phyloP scores from a whole-genome alignment of 2,888 invertebrate genomes.

The Noctua comes region DNA sequence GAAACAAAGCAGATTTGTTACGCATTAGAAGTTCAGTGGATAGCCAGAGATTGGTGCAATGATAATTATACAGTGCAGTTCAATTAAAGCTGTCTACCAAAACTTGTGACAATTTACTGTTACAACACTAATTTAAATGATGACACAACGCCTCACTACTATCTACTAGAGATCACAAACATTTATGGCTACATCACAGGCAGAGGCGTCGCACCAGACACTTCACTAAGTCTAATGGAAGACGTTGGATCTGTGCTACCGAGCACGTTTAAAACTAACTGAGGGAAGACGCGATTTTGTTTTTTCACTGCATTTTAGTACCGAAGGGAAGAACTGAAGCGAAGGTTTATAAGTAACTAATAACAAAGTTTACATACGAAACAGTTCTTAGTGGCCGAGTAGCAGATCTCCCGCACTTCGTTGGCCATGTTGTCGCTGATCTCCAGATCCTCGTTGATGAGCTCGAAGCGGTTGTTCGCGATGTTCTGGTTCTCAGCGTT shows the following conservation, averaged over 20 bases:
- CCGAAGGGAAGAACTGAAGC: constrained; percentile 74
- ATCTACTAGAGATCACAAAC: constrained; percentile 67
- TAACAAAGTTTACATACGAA: constrained; percentile 88
- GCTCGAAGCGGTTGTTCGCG: constrained; percentile 84
- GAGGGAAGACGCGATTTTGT: constrained; percentile 89
- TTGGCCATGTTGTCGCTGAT: constrained; percentile 91
- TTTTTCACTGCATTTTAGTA: constrained; percentile 84
- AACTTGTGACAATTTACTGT: constrained; percentile 86
- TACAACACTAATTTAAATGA: constrained; percentile 80
- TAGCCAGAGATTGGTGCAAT: constrained; percentile 83
- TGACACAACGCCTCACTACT: constrained; percentile 70
- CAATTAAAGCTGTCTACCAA: constrained; percentile 90
- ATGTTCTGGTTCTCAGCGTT: constrained; percentile 88
- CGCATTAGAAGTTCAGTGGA: constrained; percentile 75
- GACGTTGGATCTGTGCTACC: constrained; percentile 79
- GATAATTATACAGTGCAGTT: constrained; percentile 86
- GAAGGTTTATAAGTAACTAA: constrained; percentile 71
- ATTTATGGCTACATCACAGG: constrained; percentile 71
- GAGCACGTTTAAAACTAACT: constrained; percentile 85
- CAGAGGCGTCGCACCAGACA: constrained; percentile 73
- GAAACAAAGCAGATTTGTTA: constrained; percentile 66
- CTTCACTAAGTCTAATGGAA: constrained; percentile 88
- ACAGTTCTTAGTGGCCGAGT: constrained; percentile 82
- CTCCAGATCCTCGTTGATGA: constrained; percentile 83
- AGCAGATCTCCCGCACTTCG: constrained; percentile 90